A percentile compares a stretch with the other conserved stretches of the same genome.
phyloP scores from a whole-genome alignment of 2,797 vertebrate species.

The Ctenopoma multispine region DNA sequence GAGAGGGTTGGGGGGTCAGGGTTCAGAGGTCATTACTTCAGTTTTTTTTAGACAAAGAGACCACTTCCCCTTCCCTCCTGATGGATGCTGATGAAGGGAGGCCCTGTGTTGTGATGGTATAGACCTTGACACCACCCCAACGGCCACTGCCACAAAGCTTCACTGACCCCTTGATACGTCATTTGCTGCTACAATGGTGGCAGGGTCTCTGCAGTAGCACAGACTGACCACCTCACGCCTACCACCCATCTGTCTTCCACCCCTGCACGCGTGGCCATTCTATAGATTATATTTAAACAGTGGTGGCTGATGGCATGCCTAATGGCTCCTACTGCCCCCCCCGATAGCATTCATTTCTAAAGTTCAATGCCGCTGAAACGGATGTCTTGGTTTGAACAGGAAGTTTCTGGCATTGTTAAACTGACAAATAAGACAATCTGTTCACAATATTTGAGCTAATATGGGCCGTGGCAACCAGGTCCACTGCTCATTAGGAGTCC shows the following conservation, averaged over 20 bases:
- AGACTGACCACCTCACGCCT: constrained; percentile 61
- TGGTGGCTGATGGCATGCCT: constrained; percentile 38
- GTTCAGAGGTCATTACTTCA: constrained; percentile 86
- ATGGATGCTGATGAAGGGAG: constrained; percentile 74
- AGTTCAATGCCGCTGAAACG: constrained; percentile 64
- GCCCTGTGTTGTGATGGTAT: constrained; percentile 59
- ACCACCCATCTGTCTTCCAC: constrained; percentile 82
- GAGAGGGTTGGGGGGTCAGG: constrained; percentile 70
- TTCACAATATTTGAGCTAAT: constrained; percentile 12
- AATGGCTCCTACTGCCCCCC: constrained; percentile 61
- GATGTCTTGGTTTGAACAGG: constrained; percentile 31
- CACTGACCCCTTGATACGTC: constrained; percentile 61
- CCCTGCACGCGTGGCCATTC: constrained; percentile 68
- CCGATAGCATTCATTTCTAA: constrained; percentile 38
- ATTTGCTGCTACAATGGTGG: constrained; percentile 68
- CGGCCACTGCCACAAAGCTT: constrained; percentile 58
- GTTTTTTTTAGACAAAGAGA: constrained; percentile 85
- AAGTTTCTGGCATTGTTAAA: constrained; percentile 42
- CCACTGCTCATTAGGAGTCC: neutral
- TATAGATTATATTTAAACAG: constrained; percentile 59
- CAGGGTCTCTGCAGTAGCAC: constrained; percentile 51
- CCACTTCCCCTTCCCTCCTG: constrained; percentile 79
- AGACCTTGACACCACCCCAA: constrained; percentile 75
- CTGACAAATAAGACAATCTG: constrained; percentile 43
- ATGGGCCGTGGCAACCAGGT: neutral